Evolutionary conservation across 2,888 invertebrate genomes (phyloP).

Genomic region (Hypena proboscidalis): DNA sequence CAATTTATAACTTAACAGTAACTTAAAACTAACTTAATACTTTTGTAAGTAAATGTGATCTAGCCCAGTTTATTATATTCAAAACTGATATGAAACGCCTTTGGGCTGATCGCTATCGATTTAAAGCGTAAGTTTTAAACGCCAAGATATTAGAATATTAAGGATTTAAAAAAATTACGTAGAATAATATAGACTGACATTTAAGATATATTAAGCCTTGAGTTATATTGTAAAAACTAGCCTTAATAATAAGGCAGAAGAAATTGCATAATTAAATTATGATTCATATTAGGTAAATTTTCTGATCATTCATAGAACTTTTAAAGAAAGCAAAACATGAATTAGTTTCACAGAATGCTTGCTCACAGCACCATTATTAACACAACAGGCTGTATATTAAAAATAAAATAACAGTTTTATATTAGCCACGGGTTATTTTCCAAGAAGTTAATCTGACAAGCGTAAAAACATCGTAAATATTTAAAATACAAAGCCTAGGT

Average conservation of each 20-base stretch:
- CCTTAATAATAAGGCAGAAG: no score
- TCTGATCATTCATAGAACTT: no score
- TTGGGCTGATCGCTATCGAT: slow-evolving; percentile 32
- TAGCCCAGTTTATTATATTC: slow-evolving; percentile 8
- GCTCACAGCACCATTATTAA: no score
- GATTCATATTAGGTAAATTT: no score
- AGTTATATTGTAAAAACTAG: no score
- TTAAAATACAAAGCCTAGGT: slow-evolving; percentile 39
- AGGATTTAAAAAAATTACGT: slow-evolving; percentile 15
- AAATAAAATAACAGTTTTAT: slow-evolving; percentile 24
- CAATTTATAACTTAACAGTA: slow-evolving; percentile 17
- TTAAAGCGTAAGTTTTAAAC: slow-evolving; percentile 24
- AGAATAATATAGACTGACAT: no score
- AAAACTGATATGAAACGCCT: slow-evolving; percentile 17
- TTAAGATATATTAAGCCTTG: no score
- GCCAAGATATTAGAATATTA: slow-evolving; percentile 20
- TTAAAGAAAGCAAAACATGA: no score
- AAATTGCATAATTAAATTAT: no score
- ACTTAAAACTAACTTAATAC: neutral
- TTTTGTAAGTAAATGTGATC: slow-evolving; percentile 4
- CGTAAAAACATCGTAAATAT: slow-evolving; percentile 45
- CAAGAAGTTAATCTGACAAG: slow-evolving; percentile 38
- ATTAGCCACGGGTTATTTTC: slow-evolving; percentile 34
- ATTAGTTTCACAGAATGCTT: no score
- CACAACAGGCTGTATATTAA: no score